Evolutionary conservation across 2,113 vertebrate species (phyloP).

Genomic region (Callaeas wilsoni): DNA sequence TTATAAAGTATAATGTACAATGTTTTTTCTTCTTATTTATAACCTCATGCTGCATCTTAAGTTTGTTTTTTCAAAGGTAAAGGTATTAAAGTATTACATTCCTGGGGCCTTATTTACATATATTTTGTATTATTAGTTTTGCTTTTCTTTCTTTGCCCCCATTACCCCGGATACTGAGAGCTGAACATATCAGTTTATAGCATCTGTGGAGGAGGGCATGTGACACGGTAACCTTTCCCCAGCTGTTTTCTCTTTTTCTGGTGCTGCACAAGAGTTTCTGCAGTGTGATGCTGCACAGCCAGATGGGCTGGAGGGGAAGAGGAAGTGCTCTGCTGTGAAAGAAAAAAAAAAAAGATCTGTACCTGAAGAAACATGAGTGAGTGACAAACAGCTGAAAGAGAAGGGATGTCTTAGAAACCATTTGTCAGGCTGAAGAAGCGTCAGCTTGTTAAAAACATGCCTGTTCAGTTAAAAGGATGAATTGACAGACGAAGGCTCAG

Average conservation of each 20-base stretch:
- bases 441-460: slow-evolving; percentile 17
- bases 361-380: slow-evolving; percentile 4
- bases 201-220: background rate
- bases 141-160: background rate
- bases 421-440: background rate
- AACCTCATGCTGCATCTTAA: background rate
- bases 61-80: background rate
- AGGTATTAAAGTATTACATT: background rate
- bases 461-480: slow-evolving; percentile 14
- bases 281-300: background rate
- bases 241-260: slow-evolving; percentile 40
- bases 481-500: slow-evolving; percentile 15
- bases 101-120: background rate
- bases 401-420: background rate
- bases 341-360: background rate
- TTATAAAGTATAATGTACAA: background rate
- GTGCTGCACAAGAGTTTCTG: slow-evolving; percentile 25
- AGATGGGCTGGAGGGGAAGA: slow-evolving; percentile 1
- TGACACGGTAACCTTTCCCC: background rate
- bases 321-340: background rate
- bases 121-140: slow-evolving; percentile 1
- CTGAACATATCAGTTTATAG: background rate
- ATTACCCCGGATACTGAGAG: background rate
- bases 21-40: background rate
- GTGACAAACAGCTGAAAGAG: slow-evolving; percentile 25